These are phyloP conservation scores for Eptesicus fuscus DNA, from an alignment of 2,113 vertebrate species.

Conservation along the genomic window DNA sequence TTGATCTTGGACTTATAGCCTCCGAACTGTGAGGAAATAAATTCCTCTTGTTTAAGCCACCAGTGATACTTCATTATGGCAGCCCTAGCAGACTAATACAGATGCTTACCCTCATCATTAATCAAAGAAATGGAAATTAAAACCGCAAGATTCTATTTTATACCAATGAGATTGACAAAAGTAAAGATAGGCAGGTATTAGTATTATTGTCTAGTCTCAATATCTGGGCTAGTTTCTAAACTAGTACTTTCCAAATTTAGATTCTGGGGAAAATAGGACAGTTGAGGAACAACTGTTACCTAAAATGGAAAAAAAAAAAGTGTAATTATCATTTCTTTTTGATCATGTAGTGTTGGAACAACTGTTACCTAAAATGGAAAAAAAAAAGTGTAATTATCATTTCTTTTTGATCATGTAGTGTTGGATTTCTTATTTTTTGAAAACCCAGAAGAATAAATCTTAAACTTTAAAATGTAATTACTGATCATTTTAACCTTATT, in stretches of 20 bases:
- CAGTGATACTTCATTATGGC: too few species aligned
- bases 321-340: conserved; percentile 34
- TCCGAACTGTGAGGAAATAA: too few species aligned
- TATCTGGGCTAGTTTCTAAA: conserved; percentile 36
- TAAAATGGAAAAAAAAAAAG: conserved; percentile 12
- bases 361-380: neutral
- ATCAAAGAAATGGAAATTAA: too few species aligned
- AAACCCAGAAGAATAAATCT: conserved; percentile 2
- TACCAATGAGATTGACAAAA: too few species aligned
- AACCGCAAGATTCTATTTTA: too few species aligned
- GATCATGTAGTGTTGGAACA: neutral
- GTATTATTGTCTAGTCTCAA: neutral
- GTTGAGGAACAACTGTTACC: neutral
- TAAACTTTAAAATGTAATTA: neutral
- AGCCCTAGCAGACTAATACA: too few species aligned
- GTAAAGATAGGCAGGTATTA: too few species aligned
- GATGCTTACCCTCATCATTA: too few species aligned
- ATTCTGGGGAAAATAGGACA: conserved; percentile 30
- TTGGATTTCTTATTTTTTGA: conserved; percentile 21
- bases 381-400: neutral
- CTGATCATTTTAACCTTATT: conserved; percentile 37
- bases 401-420: neutral
- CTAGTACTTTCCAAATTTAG: conserved; percentile 45
- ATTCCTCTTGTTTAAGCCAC: too few species aligned
- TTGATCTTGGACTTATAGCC: too few species aligned